These are phyloP conservation scores for Scortum barcoo DNA, from an alignment of 2,113 vertebrate species.

Conservation along the genomic window DNA sequence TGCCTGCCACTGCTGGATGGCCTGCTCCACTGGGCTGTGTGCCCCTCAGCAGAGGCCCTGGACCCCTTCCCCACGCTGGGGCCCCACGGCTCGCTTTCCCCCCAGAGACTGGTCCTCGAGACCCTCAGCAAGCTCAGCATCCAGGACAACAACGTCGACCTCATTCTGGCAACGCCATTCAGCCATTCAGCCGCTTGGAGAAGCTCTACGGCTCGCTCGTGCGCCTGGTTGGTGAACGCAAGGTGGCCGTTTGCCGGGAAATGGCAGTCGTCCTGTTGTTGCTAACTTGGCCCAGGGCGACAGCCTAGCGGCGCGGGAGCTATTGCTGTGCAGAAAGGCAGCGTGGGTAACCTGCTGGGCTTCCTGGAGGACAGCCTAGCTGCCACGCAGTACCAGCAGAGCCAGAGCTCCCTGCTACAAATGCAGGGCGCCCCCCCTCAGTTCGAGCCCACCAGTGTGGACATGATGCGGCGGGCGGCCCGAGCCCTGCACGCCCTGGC, in stretches of 20 bases:
- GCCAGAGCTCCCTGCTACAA: slow-evolving; percentile 93
- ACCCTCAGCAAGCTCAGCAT: slow-evolving; percentile 99
- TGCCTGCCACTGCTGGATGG: slow-evolving; percentile 98
- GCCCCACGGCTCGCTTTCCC: slow-evolving; percentile 94
- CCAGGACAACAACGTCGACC: slow-evolving; percentile 99
- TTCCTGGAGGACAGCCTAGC: slow-evolving; percentile 99
- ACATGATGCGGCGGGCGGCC: slow-evolving; percentile 99
- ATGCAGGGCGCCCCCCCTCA: slow-evolving; percentile 91
- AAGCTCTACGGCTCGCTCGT: slow-evolving; percentile 97
- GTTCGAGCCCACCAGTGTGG: slow-evolving; percentile 97
- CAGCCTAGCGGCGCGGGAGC: slow-evolving; percentile 93
- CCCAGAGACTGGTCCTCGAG: slow-evolving; percentile 98
- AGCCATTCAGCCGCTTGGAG: slow-evolving; percentile 97
- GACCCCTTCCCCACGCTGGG: slow-evolving; percentile 97
- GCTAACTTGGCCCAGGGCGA: slow-evolving; percentile 98
- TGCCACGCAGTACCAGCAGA: slow-evolving; percentile 97
- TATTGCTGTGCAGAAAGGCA: slow-evolving; percentile 96
- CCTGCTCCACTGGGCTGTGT: slow-evolving; percentile 98
- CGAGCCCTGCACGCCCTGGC: slow-evolving; percentile 96
- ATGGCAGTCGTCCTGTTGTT: slow-evolving; percentile 98
- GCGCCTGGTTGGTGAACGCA: slow-evolving; percentile 96
- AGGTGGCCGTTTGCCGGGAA: slow-evolving; percentile 97
- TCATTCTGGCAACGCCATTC: slow-evolving; percentile 97
- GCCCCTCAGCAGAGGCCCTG: slow-evolving; percentile 97
- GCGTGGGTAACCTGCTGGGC: slow-evolving; percentile 96